phyloP scores from a whole-genome alignment of 2,888 invertebrate species.

The Isoperla grammatica region DNA sequence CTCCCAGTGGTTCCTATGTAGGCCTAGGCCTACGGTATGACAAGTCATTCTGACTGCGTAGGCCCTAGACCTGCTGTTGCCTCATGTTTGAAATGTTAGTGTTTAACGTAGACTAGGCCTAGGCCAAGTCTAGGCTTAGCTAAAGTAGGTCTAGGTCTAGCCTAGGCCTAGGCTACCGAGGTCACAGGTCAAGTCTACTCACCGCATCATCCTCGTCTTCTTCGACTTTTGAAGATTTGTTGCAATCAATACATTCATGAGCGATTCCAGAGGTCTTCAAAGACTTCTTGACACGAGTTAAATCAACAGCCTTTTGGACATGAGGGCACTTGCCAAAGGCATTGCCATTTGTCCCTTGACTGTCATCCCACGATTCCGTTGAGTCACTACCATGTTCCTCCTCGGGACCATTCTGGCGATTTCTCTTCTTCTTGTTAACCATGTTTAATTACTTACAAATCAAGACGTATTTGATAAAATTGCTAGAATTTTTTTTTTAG shows the following conservation, averaged over 20 bases:
- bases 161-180: too few relatives aligned
- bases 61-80: too few relatives aligned
- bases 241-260: conserved; percentile 54
- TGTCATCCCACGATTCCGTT: conserved; percentile 66
- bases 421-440: conserved; percentile 51
- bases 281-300: conserved; percentile 53
- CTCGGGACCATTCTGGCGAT: conserved; percentile 62
- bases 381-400: conserved; percentile 59
- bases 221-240: conserved; percentile 47
- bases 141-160: too few relatives aligned
- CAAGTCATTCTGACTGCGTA: too few relatives aligned
- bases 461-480: too few relatives aligned
- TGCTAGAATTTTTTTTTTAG: too few relatives aligned
- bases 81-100: too few relatives aligned
- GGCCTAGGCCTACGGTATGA: too few relatives aligned
- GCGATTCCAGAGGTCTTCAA: conserved; percentile 51
- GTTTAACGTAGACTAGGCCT: too few relatives aligned
- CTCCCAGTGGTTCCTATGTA: too few relatives aligned
- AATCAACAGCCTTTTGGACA: conserved; percentile 61
- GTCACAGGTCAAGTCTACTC: too few relatives aligned
- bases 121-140: too few relatives aligned
- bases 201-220: conserved; percentile 32
- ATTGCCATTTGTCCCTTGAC: conserved; percentile 33
- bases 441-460: not conserved
- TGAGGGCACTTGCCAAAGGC: conserved; percentile 52